Percentiles rank a stretch among this genome's conserved stretches.
Conservation (phyloP, 2,113 vertebrate genomes). For the Ceratotherium simum region DNA sequence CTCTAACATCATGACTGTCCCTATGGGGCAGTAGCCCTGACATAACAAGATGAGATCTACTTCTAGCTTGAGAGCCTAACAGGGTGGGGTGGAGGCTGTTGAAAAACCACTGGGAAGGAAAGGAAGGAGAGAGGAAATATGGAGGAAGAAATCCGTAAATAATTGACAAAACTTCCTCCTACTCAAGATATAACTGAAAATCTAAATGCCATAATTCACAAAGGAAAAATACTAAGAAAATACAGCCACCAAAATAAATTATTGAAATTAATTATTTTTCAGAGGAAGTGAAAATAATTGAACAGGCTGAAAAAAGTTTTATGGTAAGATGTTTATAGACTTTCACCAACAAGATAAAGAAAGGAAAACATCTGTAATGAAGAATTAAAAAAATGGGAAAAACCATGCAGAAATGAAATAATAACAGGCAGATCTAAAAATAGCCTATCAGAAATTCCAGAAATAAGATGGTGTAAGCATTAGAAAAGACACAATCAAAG, state of each 20-base stretch:
- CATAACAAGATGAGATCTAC: background rate
- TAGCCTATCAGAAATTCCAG: background rate
- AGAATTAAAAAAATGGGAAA: background rate
- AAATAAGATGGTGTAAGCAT: background rate
- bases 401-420: background rate
- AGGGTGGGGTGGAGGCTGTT: background rate
- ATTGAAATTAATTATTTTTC: background rate
- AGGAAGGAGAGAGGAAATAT: background rate
- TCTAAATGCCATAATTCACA: background rate
- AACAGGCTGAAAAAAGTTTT: conserved; percentile 1
- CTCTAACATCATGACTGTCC: background rate
- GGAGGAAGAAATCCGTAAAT: background rate
- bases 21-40: background rate
- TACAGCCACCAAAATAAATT: background rate
- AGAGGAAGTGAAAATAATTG: background rate
- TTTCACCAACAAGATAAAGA: background rate
- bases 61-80: background rate
- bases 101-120: background rate
- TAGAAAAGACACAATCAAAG: background rate
- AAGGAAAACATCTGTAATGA: background rate
- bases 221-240: background rate
- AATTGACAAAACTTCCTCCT: background rate
- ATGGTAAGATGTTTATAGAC: background rate
- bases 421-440: background rate
- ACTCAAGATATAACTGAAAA: background rate